These are phyloP conservation scores for Oreotrochilus melanogaster DNA, from an alignment of 2,113 vertebrate species.

Conservation along the genomic window DNA sequence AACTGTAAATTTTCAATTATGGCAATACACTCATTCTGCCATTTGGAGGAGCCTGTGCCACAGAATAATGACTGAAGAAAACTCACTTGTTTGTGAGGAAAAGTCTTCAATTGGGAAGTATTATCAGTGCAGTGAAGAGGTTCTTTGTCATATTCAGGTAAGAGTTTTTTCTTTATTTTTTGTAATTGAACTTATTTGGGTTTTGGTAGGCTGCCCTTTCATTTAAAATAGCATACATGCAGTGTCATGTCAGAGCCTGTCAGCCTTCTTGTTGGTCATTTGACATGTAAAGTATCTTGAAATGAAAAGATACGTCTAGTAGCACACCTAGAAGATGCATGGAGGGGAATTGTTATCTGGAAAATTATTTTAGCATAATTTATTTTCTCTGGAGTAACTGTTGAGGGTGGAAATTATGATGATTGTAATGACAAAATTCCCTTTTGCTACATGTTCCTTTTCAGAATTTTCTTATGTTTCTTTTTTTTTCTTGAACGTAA, in stretches of 20 bases:
- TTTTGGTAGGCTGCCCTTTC: neutral
- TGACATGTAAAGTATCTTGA: neutral
- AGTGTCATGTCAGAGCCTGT: neutral
- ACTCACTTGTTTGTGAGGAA: slow-evolving; percentile 18
- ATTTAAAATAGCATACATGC: neutral
- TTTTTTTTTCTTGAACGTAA: neutral
- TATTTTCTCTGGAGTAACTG: neutral
- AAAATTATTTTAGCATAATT: slow-evolving; percentile 1
- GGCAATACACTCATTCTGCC: slow-evolving; percentile 71
- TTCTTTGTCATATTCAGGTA: slow-evolving; percentile 23
- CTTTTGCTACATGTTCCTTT: neutral
- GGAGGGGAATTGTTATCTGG: neutral
- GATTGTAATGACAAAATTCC: neutral
- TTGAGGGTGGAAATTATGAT: neutral
- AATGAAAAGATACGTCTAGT: neutral
- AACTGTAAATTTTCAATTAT: slow-evolving; percentile 41
- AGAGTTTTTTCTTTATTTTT: neutral
- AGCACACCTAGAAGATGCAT: neutral
- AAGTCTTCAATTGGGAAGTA: slow-evolving; percentile 46
- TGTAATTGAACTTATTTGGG: neutral
- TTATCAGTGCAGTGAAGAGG: neutral
- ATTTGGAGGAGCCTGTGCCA: slow-evolving; percentile 77
- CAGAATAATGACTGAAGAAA: slow-evolving; percentile 59
- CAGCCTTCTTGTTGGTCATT: neutral
- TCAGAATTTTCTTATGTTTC: neutral